Conservation (phyloP, 2,113 vertebrate genomes). For the Hydropotes inermis region DNA sequence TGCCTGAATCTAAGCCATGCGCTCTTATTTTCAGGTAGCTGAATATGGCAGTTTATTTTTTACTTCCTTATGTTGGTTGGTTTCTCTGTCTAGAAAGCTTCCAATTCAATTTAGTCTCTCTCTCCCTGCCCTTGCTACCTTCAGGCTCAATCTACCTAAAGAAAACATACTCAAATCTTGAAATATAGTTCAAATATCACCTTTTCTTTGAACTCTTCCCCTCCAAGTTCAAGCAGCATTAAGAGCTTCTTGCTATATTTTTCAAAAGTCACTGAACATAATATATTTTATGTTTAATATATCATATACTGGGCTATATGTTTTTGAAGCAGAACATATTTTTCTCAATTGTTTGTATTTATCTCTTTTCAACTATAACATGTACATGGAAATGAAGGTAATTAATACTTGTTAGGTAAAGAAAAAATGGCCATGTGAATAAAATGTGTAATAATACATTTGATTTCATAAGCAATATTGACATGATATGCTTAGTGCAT, state of each 20-base stretch:
- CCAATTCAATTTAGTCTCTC: background rate
- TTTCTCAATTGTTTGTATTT: background rate
- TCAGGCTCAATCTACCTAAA: background rate
- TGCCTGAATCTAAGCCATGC: background rate
- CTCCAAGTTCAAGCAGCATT: background rate
- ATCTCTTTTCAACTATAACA: background rate
- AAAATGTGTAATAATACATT: background rate
- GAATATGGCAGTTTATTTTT: background rate
- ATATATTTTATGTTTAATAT: background rate
- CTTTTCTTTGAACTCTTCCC: background rate
- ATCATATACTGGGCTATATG: background rate
- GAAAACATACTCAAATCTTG: background rate
- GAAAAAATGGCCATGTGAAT: background rate
- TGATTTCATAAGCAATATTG: background rate
- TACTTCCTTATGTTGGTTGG: background rate
- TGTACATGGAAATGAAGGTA: background rate
- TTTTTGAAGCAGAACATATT: background rate
- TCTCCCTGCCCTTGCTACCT: background rate
- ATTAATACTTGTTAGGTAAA: background rate
- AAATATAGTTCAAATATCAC: background rate
- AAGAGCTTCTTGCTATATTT: background rate
- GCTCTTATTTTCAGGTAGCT: constrained; percentile 34
- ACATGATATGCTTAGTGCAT: background rate
- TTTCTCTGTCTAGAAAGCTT: background rate
- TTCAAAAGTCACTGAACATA: background rate